phyloP scores from a whole-genome alignment of 2,888 invertebrate genomes.

The Megastigmus dorsalis region DNA sequence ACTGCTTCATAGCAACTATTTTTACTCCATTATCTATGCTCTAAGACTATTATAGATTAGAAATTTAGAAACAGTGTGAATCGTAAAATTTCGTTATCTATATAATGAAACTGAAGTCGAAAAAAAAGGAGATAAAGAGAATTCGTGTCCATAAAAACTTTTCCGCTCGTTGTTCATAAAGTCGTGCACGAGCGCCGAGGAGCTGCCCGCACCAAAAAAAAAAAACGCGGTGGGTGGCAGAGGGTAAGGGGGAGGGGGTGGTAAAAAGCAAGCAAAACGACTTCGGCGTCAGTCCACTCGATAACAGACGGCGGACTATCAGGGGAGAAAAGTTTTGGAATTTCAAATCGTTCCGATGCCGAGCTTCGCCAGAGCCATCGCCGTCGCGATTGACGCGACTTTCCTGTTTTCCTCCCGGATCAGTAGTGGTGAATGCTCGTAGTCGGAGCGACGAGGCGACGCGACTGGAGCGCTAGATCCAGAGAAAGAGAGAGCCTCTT shows the following conservation, averaged over 20 bases:
- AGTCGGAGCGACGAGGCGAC: too few relatives aligned
- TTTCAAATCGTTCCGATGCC: slow-evolving; percentile 61
- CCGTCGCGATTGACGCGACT: slow-evolving; percentile 57
- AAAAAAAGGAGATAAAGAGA: too few relatives aligned
- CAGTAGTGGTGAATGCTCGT: too few relatives aligned
- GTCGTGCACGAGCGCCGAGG: not conserved
- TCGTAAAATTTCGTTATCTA: not conserved
- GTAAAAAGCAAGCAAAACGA: slow-evolving; percentile 8
- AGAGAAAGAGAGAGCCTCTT: too few relatives aligned
- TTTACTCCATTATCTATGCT: not conserved
- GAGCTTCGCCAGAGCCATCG: not conserved
- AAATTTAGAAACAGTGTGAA: not conserved
- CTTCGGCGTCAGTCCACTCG: slow-evolving; percentile 30
- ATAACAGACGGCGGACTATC: slow-evolving; percentile 61
- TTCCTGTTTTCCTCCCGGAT: slow-evolving; percentile 54
- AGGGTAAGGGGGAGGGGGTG: too few relatives aligned
- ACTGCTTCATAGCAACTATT: too few relatives aligned
- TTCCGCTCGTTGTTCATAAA: slow-evolving; percentile 16
- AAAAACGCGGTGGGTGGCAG: too few relatives aligned
- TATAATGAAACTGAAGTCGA: too few relatives aligned
- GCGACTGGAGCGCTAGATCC: too few relatives aligned
- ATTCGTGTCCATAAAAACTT: slow-evolving; percentile 10
- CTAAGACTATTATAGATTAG: not conserved
- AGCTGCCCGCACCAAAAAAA: not conserved
- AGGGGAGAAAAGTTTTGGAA: slow-evolving; percentile 65